These are phyloP conservation scores for Hippocampus barbouri DNA, from an alignment of 2,113 vertebrate genomes.

Conservation along the genomic window DNA sequence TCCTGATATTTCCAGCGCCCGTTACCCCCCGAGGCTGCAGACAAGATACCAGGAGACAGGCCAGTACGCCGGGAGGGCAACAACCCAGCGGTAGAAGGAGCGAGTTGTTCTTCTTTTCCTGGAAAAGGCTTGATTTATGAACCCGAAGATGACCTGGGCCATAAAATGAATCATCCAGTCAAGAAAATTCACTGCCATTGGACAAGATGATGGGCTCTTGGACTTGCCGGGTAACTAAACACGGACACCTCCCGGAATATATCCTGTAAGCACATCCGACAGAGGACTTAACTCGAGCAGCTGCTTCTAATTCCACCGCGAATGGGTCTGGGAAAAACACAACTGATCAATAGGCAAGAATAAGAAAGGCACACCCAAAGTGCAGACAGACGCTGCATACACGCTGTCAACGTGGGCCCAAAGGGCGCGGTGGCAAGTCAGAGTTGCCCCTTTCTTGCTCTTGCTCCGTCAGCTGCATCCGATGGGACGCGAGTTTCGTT, in stretches of 20 bases:
- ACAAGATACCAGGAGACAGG: background rate
- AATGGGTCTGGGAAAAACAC: slow-evolving; percentile 64
- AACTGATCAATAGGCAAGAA: slow-evolving; percentile 63
- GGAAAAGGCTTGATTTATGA: background rate
- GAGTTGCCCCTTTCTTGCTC: slow-evolving; percentile 36
- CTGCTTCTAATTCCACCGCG: slow-evolving; percentile 65
- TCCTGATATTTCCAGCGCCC: background rate
- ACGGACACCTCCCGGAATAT: slow-evolving; percentile 28
- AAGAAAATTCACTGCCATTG: slow-evolving; percentile 7
- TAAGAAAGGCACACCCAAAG: slow-evolving; percentile 55
- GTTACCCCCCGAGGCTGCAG: background rate
- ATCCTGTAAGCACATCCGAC: slow-evolving; percentile 21
- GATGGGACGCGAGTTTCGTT: slow-evolving; percentile 25
- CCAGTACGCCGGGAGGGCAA: background rate
- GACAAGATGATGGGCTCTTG: background rate
- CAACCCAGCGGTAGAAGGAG: background rate
- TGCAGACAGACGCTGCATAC: slow-evolving; percentile 42
- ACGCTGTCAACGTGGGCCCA: slow-evolving; percentile 49
- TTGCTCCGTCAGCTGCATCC: slow-evolving; percentile 27
- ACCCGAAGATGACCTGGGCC: background rate
- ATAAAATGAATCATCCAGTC: slow-evolving; percentile 6
- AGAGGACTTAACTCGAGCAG: slow-evolving; percentile 47
- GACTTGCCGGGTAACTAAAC: slow-evolving; percentile 15
- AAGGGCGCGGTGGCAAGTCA: slow-evolving; percentile 53
- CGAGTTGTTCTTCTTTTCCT: background rate